Base-by-base conservation (phyloP, 2,113 vertebrate species). In the Melanerpes aurifrons region DNA sequence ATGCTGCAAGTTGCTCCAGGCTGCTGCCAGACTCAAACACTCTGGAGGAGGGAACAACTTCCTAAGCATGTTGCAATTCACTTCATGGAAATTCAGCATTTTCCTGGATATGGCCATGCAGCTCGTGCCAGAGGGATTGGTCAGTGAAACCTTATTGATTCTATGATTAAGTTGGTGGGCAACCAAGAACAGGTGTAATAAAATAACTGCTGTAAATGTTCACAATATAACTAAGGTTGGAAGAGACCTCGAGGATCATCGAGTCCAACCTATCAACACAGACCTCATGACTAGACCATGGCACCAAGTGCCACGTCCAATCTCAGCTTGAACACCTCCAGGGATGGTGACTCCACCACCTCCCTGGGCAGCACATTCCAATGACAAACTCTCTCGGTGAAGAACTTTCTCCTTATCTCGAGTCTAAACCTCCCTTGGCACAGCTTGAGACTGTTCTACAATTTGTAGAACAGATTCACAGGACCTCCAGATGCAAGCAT, bases 81-180 rank as follows among this genome's bases (percentile, higher is more conserved):
- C 56, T 45, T 32, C 3, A 1, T 9, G 16, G 29, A 83, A 75
- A 58, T n/a, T 11, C 25, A 15, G 53, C 50, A 13, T 35, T 92
- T 81, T 71, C 40, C 67, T 66, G 2, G 22, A 26, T 1, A 2
- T 43, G 25, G 15, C 15, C 15, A 16, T 8, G 31, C 26, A 89
- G 18, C 40, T 74, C n/a, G 28, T 63, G 43, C n/a, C 69, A 76
- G 79, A 72, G 7, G 35, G 21, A 22, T 70, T 69, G 0, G 0
- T 16, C 8, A 0, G 10, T 31, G n/a, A 58, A 53, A 35, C 35
- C 7, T 35, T 35, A 35, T 35, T 35, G 35, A 35, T 35, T 35
- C 35, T 35, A 35, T 35, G 35, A 35, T 35, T 35, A 35, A 35
- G 35, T 35, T 47, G 24, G 17, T 80, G 24, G 29, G 22, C 47